Evolutionary conservation across 2,113 vertebrate genomes (phyloP).

Genomic region (Thunnus thynnus): DNA sequence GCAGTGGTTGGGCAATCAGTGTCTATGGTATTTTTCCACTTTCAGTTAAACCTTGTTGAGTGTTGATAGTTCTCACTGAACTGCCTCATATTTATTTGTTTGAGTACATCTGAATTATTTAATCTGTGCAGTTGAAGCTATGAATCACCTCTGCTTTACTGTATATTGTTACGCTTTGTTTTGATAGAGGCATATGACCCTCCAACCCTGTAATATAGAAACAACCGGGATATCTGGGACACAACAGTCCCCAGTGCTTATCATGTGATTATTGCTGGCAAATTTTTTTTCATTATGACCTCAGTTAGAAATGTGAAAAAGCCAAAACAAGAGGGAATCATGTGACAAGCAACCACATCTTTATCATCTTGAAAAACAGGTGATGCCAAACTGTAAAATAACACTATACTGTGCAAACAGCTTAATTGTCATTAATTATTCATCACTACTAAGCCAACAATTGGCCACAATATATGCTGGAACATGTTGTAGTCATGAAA

Average conservation of each 20-base stretch:
- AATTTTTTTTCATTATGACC: conserved; percentile 5
- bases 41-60: not conserved
- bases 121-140: not conserved
- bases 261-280: conserved; percentile 17
- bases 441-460: conserved; percentile 40
- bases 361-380: conserved; percentile 7
- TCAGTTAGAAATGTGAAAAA: conserved; percentile 17
- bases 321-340: not conserved
- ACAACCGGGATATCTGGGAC: conserved; percentile 36
- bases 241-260: conserved; percentile 8
- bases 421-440: conserved; percentile 50
- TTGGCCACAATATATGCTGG: conserved; percentile 26
- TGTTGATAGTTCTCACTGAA: not conserved
- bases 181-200: conserved; percentile 1
- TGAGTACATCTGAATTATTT: not conserved
- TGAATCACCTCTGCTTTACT: not conserved
- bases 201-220: conserved; percentile 35
- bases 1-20: not conserved
- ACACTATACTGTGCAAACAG: conserved; percentile 27
- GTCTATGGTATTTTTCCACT: not conserved
- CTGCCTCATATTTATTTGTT: conserved; percentile 8
- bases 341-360: conserved; percentile 1
- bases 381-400: conserved; percentile 20
- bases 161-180: not conserved
- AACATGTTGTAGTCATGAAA: conserved; percentile 54